A percentile compares a stretch with the other conserved stretches of the same genome.
These are phyloP conservation scores for Schrankia costaestrigalis DNA, from an alignment of 2,888 invertebrate species.

Conservation along the genomic window DNA sequence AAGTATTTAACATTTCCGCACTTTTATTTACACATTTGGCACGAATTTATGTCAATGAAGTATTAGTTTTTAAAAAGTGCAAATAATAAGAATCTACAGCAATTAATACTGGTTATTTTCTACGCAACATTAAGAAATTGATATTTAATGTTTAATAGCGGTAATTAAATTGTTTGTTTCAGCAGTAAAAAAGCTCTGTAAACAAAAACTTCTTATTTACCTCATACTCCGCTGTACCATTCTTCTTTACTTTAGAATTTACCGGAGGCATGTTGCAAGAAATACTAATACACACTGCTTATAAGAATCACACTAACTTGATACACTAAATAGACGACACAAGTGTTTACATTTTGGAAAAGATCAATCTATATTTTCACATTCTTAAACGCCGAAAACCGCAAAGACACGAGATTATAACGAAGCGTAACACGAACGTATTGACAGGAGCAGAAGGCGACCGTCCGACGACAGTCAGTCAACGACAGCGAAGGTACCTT, in stretches of 20 bases:
- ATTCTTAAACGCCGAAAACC: constrained; percentile 45
- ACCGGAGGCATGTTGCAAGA: constrained; percentile 75
- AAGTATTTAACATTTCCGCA: neutral
- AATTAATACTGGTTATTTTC: no score
- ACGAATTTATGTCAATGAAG: constrained; percentile 2
- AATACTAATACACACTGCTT: no score
- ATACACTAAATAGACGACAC: constrained; percentile 9
- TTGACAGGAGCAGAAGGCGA: constrained; percentile 11
- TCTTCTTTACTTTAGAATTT: constrained; percentile 71
- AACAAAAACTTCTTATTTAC: constrained; percentile 51
- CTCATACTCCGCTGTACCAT: constrained; percentile 74
- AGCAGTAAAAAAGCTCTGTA: no score
- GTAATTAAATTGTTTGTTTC: neutral
- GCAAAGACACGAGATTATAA: constrained; percentile 30
- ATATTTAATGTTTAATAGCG: neutral
- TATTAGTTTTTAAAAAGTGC: constrained; percentile 11
- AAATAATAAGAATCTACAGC: constrained; percentile 29
- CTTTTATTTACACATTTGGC: constrained; percentile 1
- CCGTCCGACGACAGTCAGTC: neutral
- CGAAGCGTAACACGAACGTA: constrained; percentile 29
- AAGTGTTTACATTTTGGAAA: constrained; percentile 41
- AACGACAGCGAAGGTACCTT: neutral
- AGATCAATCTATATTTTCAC: constrained; percentile 36
- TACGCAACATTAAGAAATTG: no score
- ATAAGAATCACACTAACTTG: constrained; percentile 17